These are phyloP conservation scores for Dysmachus trigonus DNA, from an alignment of 2,888 invertebrate genomes.

Conservation along the genomic window DNA sequence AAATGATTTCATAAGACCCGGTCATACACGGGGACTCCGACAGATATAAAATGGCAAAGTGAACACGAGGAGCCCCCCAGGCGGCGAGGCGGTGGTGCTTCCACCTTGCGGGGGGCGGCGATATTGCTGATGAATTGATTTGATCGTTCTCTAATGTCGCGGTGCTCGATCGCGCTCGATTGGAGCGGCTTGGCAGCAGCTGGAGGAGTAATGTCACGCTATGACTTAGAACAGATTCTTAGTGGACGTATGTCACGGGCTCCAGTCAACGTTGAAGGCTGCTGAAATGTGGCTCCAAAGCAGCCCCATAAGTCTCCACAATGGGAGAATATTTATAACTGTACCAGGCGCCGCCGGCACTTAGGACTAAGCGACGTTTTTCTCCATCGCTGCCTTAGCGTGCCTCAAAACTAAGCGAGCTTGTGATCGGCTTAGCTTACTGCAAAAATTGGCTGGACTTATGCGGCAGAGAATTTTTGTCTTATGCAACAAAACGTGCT, in stretches of 20 bases:
- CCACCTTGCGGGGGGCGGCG: background rate
- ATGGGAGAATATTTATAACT: slow-evolving; percentile 20
- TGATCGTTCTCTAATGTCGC: slow-evolving; percentile 1
- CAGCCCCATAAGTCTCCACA: background rate
- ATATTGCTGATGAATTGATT: background rate
- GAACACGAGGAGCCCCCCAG: background rate
- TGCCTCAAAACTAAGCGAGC: background rate
- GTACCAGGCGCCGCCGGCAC: background rate
- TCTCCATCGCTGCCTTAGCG: background rate
- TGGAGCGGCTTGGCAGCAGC: background rate
- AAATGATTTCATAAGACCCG: slow-evolving; percentile 27
- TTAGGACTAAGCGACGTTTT: background rate
- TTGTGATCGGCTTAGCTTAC: background rate
- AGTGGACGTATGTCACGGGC: slow-evolving; percentile 30
- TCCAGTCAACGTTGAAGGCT: slow-evolving; percentile 24
- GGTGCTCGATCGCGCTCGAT: background rate
- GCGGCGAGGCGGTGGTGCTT: background rate
- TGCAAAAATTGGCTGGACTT: background rate
- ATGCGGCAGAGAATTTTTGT: background rate
- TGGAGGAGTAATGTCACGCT: slow-evolving; percentile 48
- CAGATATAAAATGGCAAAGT: background rate
- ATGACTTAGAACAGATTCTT: slow-evolving; percentile 45
- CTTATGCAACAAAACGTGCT: slow-evolving; percentile 20
- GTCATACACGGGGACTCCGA: background rate
- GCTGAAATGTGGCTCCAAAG: background rate